Conservation (phyloP, 2,888 invertebrate genomes). For the Nemotelus nigrinus region DNA sequence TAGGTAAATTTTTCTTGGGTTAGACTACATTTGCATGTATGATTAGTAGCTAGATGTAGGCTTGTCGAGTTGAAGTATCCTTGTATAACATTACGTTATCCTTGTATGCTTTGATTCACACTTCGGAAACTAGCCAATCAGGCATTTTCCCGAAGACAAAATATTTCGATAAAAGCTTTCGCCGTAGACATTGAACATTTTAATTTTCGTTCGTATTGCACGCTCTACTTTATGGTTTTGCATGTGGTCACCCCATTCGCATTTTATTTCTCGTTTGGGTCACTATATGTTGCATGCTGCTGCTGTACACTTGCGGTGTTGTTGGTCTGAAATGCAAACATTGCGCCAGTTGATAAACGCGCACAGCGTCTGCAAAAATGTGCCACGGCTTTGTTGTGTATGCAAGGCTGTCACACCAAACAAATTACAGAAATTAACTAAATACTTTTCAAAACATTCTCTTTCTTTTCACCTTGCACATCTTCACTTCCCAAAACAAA, state of each 20-base stretch:
- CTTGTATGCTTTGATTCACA: too few species aligned
- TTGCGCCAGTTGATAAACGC: background rate
- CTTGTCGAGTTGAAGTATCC: too few species aligned
- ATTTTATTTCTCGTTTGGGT: background rate
- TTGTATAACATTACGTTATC: too few species aligned
- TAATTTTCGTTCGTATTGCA: too few species aligned
- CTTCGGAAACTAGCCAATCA: too few species aligned
- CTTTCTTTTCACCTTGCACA: constrained; percentile 15
- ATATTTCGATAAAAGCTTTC: too few species aligned
- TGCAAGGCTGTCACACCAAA: background rate
- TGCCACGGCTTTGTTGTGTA: constrained; percentile 22
- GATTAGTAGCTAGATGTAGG: too few species aligned
- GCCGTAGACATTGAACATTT: too few species aligned
- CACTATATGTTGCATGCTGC: constrained; percentile 47
- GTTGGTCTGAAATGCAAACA: constrained; percentile 33
- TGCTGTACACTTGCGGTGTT: constrained; percentile 44
- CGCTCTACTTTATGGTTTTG: too few species aligned
- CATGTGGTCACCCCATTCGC: too few species aligned
- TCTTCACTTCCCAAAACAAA: background rate
- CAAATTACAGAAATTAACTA: background rate
- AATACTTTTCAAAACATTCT: constrained; percentile 11
- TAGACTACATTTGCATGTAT: too few species aligned
- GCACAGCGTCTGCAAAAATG: background rate
- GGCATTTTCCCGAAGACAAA: too few species aligned
- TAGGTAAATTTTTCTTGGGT: constrained; percentile 43